Conservation (phyloP, 2,888 invertebrate species). For the Himalopsyche japonica region DNA sequence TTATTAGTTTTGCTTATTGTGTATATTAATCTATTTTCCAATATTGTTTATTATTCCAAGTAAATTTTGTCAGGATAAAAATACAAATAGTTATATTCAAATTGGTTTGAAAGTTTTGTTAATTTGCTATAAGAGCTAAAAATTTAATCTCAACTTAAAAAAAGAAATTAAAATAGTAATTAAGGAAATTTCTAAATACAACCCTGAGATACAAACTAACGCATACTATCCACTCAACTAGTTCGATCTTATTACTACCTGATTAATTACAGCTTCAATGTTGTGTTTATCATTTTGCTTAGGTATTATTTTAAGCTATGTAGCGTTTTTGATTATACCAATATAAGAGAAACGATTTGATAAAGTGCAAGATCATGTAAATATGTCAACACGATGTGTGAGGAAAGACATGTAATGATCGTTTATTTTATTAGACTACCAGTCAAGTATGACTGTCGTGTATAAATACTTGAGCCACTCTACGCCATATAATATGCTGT, state of each 20-base stretch:
- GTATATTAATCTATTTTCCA: too few relatives aligned
- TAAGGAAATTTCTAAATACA: neutral
- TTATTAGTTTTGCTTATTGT: too few relatives aligned
- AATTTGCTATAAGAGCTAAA: too few relatives aligned
- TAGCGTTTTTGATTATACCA: neutral
- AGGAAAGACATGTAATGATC: neutral
- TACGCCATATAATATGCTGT: too few relatives aligned
- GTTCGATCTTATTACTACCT: slow-evolving; percentile 3
- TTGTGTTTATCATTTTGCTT: neutral
- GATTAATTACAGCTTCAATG: neutral
- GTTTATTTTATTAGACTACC: neutral
- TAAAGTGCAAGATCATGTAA: neutral
- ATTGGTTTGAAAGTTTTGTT: too few relatives aligned
- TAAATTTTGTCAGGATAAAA: too few relatives aligned
- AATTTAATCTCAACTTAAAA: too few relatives aligned
- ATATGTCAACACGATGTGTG: neutral
- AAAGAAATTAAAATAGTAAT: too few relatives aligned
- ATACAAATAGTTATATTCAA: too few relatives aligned
- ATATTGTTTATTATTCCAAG: too few relatives aligned
- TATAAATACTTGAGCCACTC: too few relatives aligned
- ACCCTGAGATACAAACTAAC: neutral
- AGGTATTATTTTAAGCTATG: neutral
- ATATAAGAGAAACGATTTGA: neutral
- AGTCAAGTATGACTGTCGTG: too few relatives aligned
- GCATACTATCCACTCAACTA: neutral